Evolutionary conservation across 2,888 invertebrate genomes (phyloP), one percentile per base, ranked within the genome.

Genomic region (Ommatoiulus sabulosus): DNA sequence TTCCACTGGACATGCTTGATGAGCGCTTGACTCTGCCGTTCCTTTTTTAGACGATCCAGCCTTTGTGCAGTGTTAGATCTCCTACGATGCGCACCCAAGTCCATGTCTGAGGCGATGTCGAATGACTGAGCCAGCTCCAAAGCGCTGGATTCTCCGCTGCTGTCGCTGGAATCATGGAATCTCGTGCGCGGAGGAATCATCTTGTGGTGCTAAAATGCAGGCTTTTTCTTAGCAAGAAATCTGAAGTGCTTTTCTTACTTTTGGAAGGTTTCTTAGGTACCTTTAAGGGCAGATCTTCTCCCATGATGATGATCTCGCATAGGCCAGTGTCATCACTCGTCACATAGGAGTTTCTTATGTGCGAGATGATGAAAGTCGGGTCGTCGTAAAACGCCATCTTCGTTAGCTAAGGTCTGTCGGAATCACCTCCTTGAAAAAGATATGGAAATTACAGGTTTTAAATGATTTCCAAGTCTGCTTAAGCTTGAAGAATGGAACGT

Each of bases 271-370:
- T 48, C 12, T 48, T 84, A 3, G 44, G 94, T 95, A 89, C 89
- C 88, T 90, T 90, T 44, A 43, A n/a, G 43, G 96, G 95, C 91
- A 96, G 94, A 93, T 96, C 95, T 92, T 97, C 97, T 88, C 96
- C 96, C 52, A 96, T 95, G 96, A 98, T 97, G 88, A 98, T 96
- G 91, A 96, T 95, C 93, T 98, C 98, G 93, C 97, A 97, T 94
- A 97, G 96, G 89, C 98, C 95, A 91, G 98, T 97, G 93, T 98
- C 98, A 93, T 99, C 98, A 43, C 97, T 97, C 44, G 97, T 97
- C 92, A 98, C 97, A 93, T 98, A 99, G 12, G 98, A 97, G 93
- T 98, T 97, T 89, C 97, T 94, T 90, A 98, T 97, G 93, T 98
- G 97, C 89, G 97, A 96, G 88, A 98, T 94, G 87, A 99, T 94